These are phyloP conservation scores for Sebastes vulpes DNA, from an alignment of 2,797 vertebrate species.

Conservation along the genomic window DNA sequence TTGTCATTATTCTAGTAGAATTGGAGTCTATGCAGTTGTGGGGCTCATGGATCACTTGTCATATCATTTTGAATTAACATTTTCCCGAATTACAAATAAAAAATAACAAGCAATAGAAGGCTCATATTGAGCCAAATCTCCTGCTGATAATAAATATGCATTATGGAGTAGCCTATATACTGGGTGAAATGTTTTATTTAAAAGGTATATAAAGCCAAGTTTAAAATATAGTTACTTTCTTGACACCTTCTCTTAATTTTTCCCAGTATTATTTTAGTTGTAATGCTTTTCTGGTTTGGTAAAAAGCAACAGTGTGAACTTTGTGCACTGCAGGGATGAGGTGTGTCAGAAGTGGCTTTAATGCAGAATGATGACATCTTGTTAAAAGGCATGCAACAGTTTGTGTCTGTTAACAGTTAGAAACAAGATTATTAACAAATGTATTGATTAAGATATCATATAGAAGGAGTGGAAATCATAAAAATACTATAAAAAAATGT, in stretches of 20 bases:
- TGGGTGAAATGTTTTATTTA: background rate
- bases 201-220: background rate
- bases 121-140: background rate
- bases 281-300: background rate
- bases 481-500: background rate
- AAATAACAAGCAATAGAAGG: background rate
- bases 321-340: conserved; percentile 6
- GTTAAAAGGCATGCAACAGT: background rate
- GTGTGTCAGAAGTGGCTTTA: background rate
- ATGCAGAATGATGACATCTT: background rate
- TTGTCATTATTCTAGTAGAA: background rate
- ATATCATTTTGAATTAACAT: background rate
- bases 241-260: background rate
- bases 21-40: background rate
- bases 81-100: background rate
- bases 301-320: background rate
- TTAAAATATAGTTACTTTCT: background rate
- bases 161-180: background rate
- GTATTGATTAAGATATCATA: background rate
- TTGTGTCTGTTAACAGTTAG: background rate
- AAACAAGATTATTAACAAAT: background rate
- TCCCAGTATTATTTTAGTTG: background rate
- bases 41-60: background rate
- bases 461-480: background rate
- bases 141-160: background rate